Evolutionary conservation across 2,888 invertebrate species (phyloP), one percentile per base, ranked within the genome.

Genomic region (Tyria jacobaeae): DNA sequence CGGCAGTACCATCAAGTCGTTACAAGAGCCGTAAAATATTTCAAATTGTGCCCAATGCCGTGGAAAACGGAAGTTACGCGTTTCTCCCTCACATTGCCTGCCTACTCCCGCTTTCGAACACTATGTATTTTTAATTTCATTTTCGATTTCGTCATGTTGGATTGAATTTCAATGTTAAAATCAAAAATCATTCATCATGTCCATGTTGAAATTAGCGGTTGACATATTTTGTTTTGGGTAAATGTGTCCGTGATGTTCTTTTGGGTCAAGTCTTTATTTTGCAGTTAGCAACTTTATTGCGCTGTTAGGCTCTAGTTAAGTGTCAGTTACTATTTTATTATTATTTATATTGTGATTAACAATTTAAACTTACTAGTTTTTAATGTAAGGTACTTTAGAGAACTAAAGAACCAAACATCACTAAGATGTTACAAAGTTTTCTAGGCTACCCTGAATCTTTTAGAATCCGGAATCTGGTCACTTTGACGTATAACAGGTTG

Each of bases 21-120:
- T 94, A 94, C 91, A 94, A 93, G 85, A 89, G 87, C 87, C 92
- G 88, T 94, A 91, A 93, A 92, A 94, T 94, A 94, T 94, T 94
- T 94, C 94, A 94, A 94, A 94, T 92, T 89, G 93, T 90, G 90
- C 91, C 89, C 93, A 94, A 94, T 93, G 94, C 86, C 86, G 89
- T 86, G 92, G 92, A 93, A 94, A 94, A 92, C 94, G 94, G 94
- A 94, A 94, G 91, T 90, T 90, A 87, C 89, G 90, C 89, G 87
- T 84, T 85, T 75, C 79, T 80, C 81, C 83, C 75, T 44, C 75
- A 55, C 52, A 55, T 49, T 44, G 47, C 52, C 59, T 54, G 39
- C 58, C 55, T 24, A 55, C 70, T 15, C 69, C 66, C 65, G 64
- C 51, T 68, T 70, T 71, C 60, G 70, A 58, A 59, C 69, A 70